Evolutionary conservation across 1,140 invertebrate species (phyloP), one percentile per base, ranked within the genome.

Genomic region (Caenorhabditis inopinata): DNA sequence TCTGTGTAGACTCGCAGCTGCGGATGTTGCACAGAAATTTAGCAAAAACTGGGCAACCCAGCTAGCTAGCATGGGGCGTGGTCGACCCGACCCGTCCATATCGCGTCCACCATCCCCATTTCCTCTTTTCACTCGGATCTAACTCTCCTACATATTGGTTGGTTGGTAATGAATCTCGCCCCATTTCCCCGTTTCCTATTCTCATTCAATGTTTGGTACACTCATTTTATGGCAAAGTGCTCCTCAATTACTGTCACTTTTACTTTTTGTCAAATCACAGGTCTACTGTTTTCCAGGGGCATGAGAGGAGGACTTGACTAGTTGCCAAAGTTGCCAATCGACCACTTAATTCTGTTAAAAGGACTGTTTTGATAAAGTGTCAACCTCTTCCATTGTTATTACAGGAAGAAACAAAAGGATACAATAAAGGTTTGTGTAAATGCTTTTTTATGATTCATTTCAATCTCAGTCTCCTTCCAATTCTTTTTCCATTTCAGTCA

Each of bases 251-350:
- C 58, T 68, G 58, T 68, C 58, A 68, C 32, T 68, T 68, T 18
- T n/a, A 68, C 58, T 68, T 68, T 68, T 68, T 68, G 58, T 68
- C 58, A 68, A 68, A 68, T 68, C 58, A 68, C 58, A 68, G 7
- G 4, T 68, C 32, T 38, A 38, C 58, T 42, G 32, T 68, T 68
- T 68, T 68, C 58, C 58, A 68, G 58, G 49, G 58, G 58, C 58
- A 68, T 68, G 58, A 68, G 58, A 68, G 58, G 58, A 68, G 32
- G 58, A 38, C 58, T 68, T 21, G 58, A 68, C 58, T 68, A 68
- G 58, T 68, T 68, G 32, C 18, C 49, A 53, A 25, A 7, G 5
- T 25, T 23, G 27, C 35, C 32, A 29, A 68, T 12, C 58, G 23
- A 21, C 18, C 32, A 58, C 25, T 32, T 42, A 7, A 5, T 7